phyloP scores from a whole-genome alignment of 2,888 invertebrate species.

The Clivina fossor region DNA sequence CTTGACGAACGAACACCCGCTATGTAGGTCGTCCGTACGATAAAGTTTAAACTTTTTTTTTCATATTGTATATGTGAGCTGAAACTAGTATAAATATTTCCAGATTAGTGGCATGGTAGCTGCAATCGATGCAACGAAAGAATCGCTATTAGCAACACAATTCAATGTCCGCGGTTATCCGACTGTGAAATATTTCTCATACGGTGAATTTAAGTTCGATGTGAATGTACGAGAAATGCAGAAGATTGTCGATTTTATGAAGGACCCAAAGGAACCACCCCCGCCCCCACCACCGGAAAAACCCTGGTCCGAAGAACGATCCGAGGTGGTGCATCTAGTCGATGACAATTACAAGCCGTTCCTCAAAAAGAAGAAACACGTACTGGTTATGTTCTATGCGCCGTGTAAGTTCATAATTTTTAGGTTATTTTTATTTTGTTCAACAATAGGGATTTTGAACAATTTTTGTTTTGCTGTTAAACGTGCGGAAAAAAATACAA shows the following conservation, averaged over 20 bases:
- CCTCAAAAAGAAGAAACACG: conserved; percentile 84
- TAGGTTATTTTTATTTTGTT: too few species aligned
- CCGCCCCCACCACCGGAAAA: conserved; percentile 80
- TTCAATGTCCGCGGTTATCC: conserved; percentile 79
- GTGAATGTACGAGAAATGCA: conserved; percentile 74
- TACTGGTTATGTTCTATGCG: conserved; percentile 88
- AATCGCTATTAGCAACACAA: conserved; percentile 65
- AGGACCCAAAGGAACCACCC: conserved; percentile 77
- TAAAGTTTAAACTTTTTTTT: too few species aligned
- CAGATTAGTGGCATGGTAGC: conserved; percentile 74
- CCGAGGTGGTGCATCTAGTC: conserved; percentile 75
- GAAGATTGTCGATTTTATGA: conserved; percentile 81
- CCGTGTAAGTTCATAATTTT: conserved; percentile 65
- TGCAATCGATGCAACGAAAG: conserved; percentile 84
- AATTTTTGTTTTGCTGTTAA: too few species aligned
- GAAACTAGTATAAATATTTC: too few species aligned
- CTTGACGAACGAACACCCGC: too few species aligned
- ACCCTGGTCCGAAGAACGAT: conserved; percentile 76
- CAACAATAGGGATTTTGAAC: too few species aligned
- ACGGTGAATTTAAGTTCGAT: conserved; percentile 78
- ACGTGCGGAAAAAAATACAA: too few species aligned
- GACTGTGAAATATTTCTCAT: conserved; percentile 74
- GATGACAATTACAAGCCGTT: conserved; percentile 71
- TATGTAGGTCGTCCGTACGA: too few species aligned
- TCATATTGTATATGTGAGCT: too few species aligned